phyloP scores from a whole-genome alignment of 2,888 invertebrate species.

The Zaprionus obscuricornis region DNA sequence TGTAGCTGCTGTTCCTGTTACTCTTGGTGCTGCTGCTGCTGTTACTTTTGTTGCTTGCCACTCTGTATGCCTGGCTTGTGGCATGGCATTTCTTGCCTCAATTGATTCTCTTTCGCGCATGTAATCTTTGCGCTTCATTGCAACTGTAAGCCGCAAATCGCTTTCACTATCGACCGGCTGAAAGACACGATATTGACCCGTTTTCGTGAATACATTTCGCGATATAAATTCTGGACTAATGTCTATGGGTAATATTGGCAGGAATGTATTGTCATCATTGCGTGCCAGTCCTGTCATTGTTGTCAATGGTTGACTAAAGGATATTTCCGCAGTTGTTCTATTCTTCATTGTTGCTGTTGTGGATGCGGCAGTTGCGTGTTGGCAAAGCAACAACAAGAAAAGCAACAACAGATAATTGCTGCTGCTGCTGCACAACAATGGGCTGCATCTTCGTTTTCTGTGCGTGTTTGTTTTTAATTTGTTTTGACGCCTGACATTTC shows the following conservation, averaged over 20 bases:
- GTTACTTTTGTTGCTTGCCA: too few relatives aligned
- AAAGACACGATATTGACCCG: slow-evolving; percentile 81
- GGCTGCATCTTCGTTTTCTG: slow-evolving; percentile 64
- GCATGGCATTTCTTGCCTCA: not conserved
- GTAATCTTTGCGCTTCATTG: slow-evolving; percentile 48
- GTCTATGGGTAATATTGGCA: slow-evolving; percentile 74
- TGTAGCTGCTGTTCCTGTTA: slow-evolving; percentile 2
- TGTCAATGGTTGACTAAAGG: slow-evolving; percentile 67
- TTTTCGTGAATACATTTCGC: slow-evolving; percentile 77
- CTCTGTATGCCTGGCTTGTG: not conserved
- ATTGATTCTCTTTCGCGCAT: slow-evolving; percentile 28
- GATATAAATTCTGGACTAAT: slow-evolving; percentile 73
- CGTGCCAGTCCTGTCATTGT: slow-evolving; percentile 47
- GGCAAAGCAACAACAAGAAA: slow-evolving; percentile 29
- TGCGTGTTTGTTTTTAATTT: slow-evolving; percentile 70
- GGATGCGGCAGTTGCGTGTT: slow-evolving; percentile 22
- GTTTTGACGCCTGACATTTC: slow-evolving; percentile 20
- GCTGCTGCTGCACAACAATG: slow-evolving; percentile 16
- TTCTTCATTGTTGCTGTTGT: slow-evolving; percentile 7
- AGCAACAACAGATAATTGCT: too few relatives aligned
- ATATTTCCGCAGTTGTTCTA: not conserved
- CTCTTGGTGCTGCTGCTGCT: too few relatives aligned
- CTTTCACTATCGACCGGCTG: slow-evolving; percentile 73
- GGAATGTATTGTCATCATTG: slow-evolving; percentile 72
- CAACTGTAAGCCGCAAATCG: slow-evolving; percentile 66